Evolutionary conservation across 1,140 invertebrate genomes (phyloP).

Genomic region (Apocrypta bakeri): DNA sequence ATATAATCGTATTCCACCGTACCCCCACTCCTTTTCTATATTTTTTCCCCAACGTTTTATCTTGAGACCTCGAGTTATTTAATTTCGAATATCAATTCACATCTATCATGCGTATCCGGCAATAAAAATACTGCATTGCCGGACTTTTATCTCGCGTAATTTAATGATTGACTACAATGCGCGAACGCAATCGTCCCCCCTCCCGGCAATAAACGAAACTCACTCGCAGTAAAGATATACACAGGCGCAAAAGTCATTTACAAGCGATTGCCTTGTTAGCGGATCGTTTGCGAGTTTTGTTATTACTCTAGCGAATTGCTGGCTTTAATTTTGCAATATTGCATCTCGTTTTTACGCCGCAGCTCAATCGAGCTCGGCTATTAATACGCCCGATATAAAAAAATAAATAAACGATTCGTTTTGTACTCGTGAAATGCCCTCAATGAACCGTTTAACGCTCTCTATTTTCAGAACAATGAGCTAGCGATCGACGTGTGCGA

Average conservation of each 20-base stretch:
- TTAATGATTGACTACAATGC: slow-evolving; percentile 42
- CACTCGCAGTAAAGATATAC: not conserved
- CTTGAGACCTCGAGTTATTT: slow-evolving; percentile 40
- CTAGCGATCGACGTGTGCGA: too few species aligned
- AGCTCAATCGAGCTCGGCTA: too few species aligned
- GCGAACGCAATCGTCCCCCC: slow-evolving; percentile 1
- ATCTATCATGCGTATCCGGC: slow-evolving; percentile 15
- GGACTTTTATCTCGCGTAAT: slow-evolving; percentile 21
- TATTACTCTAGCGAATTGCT: not conserved
- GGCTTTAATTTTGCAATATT: slow-evolving; percentile 7
- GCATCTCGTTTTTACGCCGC: not conserved
- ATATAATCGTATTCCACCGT: too few species aligned
- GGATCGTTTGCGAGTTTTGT: slow-evolving; percentile 26
- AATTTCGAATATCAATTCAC: slow-evolving; percentile 42
- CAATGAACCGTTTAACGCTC: too few species aligned
- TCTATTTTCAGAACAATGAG: too few species aligned
- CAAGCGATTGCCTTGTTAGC: slow-evolving; percentile 41
- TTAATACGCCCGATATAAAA: too few species aligned
- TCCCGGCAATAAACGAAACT: not conserved
- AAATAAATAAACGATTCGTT: too few species aligned
- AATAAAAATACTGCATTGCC: slow-evolving; percentile 33
- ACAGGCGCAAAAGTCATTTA: slow-evolving; percentile 37
- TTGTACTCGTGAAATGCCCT: too few species aligned
- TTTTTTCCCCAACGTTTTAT: too few species aligned
- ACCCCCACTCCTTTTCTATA: too few species aligned